Percentiles rank a stretch among this genome's conserved stretches.
Conservation (phyloP, 1,140 invertebrate genomes). For the Chironomus striatipennis region DNA sequence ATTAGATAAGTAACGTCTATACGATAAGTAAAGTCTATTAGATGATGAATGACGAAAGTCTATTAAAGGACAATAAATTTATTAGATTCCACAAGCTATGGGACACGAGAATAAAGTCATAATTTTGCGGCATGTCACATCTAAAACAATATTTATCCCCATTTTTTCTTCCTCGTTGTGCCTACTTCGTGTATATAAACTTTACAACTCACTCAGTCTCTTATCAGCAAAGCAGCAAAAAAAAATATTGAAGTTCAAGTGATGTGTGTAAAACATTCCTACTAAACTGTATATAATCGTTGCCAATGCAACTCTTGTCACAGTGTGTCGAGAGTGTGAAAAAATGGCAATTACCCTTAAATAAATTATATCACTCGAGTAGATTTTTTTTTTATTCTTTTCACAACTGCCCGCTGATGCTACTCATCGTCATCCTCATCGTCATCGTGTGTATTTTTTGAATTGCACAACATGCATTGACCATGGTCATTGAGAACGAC, state of each 20-base stretch:
- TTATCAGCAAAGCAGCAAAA: neutral
- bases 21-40: too few species aligned
- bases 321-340: slow-evolving; percentile 5
- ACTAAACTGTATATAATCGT: slow-evolving; percentile 14
- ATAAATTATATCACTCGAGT: slow-evolving; percentile 2
- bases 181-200: neutral
- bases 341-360: slow-evolving; percentile 10
- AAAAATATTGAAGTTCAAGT: too few species aligned
- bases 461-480: slow-evolving; percentile 12
- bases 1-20: neutral
- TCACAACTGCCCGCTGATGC: too few species aligned
- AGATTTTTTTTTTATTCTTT: too few species aligned
- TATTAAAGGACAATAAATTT: slow-evolving; percentile 23
- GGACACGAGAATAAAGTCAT: neutral
- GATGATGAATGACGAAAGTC: neutral
- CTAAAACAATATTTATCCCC: neutral
- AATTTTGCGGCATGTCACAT: neutral
- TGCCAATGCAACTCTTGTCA: neutral
- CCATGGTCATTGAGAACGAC: neutral
- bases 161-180: neutral
- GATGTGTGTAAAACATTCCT: neutral
- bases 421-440: too few species aligned
- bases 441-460: neutral
- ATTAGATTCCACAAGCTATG: neutral
- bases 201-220: neutral